These are phyloP conservation scores for Luehdorfia chinensis DNA, from an alignment of 1,140 invertebrate genomes.

Conservation along the genomic window DNA sequence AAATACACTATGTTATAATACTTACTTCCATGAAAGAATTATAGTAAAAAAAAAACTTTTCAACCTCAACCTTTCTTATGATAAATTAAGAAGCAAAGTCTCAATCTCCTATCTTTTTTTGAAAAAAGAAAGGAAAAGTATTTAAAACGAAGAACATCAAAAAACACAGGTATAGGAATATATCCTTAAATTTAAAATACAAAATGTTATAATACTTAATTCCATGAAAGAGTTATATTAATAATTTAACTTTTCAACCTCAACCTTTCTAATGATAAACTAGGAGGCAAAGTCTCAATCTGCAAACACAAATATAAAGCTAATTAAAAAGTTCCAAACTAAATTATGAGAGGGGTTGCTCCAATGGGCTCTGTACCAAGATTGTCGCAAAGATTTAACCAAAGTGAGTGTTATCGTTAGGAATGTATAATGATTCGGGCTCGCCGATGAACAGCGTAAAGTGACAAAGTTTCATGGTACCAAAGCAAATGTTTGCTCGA, in stretches of 20 bases:
- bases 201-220: not conserved
- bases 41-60: too few relatives aligned
- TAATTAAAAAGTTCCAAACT: constrained; percentile 77
- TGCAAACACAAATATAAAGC: constrained; percentile 77
- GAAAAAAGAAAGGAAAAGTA: too few relatives aligned
- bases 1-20: too few relatives aligned
- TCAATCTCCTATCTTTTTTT: too few relatives aligned
- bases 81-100: too few relatives aligned
- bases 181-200: too few relatives aligned
- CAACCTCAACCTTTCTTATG: too few relatives aligned
- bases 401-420: constrained; percentile 51
- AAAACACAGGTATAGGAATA: too few relatives aligned
- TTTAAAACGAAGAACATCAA: too few relatives aligned
- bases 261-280: constrained; percentile 63
- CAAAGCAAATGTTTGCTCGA: constrained; percentile 61
- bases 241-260: constrained; percentile 62
- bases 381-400: constrained; percentile 68
- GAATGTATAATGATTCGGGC: constrained; percentile 36
- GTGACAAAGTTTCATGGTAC: constrained; percentile 63
- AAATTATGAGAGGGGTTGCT: constrained; percentile 74
- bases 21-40: too few relatives aligned
- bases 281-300: constrained; percentile 69
- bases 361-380: constrained; percentile 65
- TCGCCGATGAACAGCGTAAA: constrained; percentile 25
- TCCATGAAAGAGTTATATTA: constrained; percentile 26